Evolutionary conservation across 2,797 vertebrate genomes (phyloP).

Genomic region (Rhinatrema bivittatum): DNA sequence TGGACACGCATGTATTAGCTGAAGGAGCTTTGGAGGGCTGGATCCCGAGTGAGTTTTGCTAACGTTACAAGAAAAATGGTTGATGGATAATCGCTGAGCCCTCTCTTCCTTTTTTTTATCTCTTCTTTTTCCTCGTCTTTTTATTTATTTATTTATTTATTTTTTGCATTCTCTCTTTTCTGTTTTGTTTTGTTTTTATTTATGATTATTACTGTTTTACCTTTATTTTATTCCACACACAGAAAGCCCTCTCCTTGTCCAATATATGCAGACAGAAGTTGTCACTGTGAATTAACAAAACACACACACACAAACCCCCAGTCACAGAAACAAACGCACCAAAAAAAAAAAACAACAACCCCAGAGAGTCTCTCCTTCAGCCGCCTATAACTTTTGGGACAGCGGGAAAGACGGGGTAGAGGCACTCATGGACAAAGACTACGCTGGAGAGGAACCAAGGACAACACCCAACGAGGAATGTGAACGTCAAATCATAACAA

Average conservation of each 20-base stretch:
- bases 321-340: no score
- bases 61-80: background rate
- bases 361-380: background rate
- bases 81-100: no score
- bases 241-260: conserved; percentile 20
- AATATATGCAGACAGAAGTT: conserved; percentile 25
- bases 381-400: background rate
- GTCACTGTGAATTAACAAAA: conserved; percentile 26
- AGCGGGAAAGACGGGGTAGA: background rate
- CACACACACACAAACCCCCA: background rate
- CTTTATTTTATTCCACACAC: conserved; percentile 8
- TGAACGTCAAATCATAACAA: no score
- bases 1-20: background rate
- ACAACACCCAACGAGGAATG: no score
- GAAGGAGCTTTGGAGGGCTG: background rate
- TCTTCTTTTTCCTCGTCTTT: background rate
- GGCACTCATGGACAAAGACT: no score
- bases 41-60: background rate
- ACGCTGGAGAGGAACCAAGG: no score
- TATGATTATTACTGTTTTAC: background rate
- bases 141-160: no score
- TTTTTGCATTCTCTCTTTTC: background rate
- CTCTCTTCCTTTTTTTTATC: background rate
- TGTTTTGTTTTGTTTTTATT: no score
- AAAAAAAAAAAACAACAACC: no score